Conservation (phyloP, 1,140 invertebrate genomes). For the Drosophila lowei region DNA sequence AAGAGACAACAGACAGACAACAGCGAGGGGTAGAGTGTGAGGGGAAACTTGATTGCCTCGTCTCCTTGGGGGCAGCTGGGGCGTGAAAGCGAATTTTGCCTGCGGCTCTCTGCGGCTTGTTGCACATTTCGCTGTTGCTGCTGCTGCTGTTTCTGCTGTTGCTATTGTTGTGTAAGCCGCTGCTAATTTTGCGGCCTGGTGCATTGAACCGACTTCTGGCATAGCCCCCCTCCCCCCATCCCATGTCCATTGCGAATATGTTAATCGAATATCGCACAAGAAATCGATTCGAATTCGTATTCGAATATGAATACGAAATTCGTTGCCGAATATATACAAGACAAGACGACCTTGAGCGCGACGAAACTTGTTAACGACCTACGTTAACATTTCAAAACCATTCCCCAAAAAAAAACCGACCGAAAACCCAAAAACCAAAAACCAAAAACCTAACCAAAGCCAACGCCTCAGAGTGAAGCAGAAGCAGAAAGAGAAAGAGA, state of each 20-base stretch:
- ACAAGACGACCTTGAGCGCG: constrained; percentile 41
- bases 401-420: constrained; percentile 6
- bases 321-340: constrained; percentile 20
- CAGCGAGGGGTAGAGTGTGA: constrained; percentile 16
- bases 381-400: constrained; percentile 68
- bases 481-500: neutral
- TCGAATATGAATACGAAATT: constrained; percentile 25
- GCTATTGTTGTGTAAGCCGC: constrained; percentile 43
- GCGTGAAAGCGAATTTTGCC: constrained; percentile 35
- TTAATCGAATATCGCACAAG: constrained; percentile 8
- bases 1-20: constrained; percentile 5
- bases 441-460: constrained; percentile 11
- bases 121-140: constrained; percentile 23
- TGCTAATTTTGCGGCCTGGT: constrained; percentile 46
- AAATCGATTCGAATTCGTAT: constrained; percentile 4
- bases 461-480: constrained; percentile 31
- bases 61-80: constrained; percentile 7
- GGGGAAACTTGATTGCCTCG: constrained; percentile 47
- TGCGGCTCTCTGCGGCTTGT: constrained; percentile 9
- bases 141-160: constrained; percentile 2
- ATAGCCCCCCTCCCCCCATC: neutral
- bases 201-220: constrained; percentile 49
- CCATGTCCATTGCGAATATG: neutral
- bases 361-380: constrained; percentile 69
- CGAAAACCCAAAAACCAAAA: constrained; percentile 3